phyloP scores from a whole-genome alignment of 1,140 invertebrate species.

The Ceratina australensis region DNA sequence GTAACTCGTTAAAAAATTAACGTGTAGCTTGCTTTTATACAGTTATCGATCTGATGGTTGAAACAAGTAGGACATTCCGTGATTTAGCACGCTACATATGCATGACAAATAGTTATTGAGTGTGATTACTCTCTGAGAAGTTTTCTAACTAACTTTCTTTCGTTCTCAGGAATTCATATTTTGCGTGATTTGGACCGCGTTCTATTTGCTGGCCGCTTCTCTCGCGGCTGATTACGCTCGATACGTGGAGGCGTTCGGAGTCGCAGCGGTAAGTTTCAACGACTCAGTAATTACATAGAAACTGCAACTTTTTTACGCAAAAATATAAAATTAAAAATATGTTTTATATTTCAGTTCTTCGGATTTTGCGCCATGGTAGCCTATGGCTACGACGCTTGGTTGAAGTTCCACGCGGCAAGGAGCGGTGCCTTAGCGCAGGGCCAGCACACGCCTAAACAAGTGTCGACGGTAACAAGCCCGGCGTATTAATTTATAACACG shows the following conservation, averaged over 20 bases:
- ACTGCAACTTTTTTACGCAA: too few relatives aligned
- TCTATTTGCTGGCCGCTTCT: constrained; percentile 86
- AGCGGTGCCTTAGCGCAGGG: constrained; percentile 88
- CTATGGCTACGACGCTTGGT: constrained; percentile 88
- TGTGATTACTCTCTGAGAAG: not conserved
- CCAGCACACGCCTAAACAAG: constrained; percentile 83
- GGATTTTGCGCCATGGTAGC: constrained; percentile 88
- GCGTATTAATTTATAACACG: constrained; percentile 72
- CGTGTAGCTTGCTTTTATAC: not conserved
- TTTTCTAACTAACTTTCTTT: constrained; percentile 19
- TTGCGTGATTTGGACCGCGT: constrained; percentile 85
- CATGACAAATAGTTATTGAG: not conserved
- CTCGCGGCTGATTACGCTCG: constrained; percentile 80
- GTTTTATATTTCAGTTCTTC: constrained; percentile 85
- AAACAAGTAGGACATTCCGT: not conserved
- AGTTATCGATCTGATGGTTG: constrained; percentile 3
- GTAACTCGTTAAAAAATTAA: constrained; percentile 44
- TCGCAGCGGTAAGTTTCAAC: constrained; percentile 83
- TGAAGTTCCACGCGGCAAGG: constrained; percentile 85
- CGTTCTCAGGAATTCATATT: constrained; percentile 85
- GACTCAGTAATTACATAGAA: not conserved
- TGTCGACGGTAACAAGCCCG: constrained; percentile 80
- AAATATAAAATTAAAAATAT: too few relatives aligned
- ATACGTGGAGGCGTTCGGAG: constrained; percentile 78
- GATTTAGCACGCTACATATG: not conserved